Evolutionary conservation across 1,140 invertebrate species (phyloP), one percentile per base, ranked within the genome.

Genomic region (Araneus ventricosus): DNA sequence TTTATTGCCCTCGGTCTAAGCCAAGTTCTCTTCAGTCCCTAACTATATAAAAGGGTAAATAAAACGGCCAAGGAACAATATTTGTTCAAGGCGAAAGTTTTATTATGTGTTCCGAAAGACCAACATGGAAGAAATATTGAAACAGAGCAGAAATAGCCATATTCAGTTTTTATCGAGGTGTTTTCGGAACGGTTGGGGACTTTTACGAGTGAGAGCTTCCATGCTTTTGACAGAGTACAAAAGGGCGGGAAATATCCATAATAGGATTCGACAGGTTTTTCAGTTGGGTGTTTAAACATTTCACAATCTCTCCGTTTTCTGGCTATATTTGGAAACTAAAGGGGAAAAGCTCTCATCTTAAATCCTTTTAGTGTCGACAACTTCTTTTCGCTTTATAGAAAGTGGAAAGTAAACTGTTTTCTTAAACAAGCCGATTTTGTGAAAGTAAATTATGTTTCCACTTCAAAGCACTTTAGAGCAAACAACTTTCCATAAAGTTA

Each of bases 41-140:
- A 22, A 63, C 22, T 63, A n/a, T n/a, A 63, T 63, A 63, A 63
- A 63, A 63, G 59, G n/a, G n/a, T 63, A 63, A 63, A 63, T 63
- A 63, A 63, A 75, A 8, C 3, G 63, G 27, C 5, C 17, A 22
- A 14, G 70, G 27, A 75, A 75, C 30, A 75, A 75, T 34, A 34
- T 20, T 34, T 37, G 70, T 75, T 75, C 70, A 34, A 20, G 20
- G 4, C 17, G 30, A 34, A 34, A 20, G 30, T 75, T 75, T 75
- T 75, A 75, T 75, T n/a, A 22, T 20, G 4, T 37, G 30, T 6
- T 30, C 10, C 27, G 10, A 67, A 75, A 75, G 67, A 75, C 10
- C 34, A 8, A 30, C 24, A 75, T 75, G 30, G 30, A 37, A 75
- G 70, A 75, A 67, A 14, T 37, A 75, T 37, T 20, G 70, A 17